These are phyloP conservation scores for Cephalophus harveyi DNA, from an alignment of 2,113 vertebrate species.

Conservation along the genomic window DNA sequence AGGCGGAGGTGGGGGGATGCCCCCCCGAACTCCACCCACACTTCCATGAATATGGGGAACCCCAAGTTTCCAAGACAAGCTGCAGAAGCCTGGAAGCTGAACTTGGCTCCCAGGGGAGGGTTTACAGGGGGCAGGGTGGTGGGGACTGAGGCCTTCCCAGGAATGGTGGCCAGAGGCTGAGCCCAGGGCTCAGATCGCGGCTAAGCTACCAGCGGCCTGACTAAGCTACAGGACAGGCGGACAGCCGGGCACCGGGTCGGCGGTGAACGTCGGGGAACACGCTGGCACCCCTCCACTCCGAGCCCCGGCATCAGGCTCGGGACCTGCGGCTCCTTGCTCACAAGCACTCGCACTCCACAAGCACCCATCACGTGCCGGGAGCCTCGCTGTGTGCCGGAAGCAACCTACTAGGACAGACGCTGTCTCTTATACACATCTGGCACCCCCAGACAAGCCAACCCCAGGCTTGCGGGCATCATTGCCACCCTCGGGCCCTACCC, in stretches of 20 bases:
- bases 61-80: neutral
- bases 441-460: fast-evolving
- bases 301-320: neutral
- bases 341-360: too few species aligned
- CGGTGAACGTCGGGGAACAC: fast-evolving
- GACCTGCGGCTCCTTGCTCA: neutral
- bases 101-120: neutral
- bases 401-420: fast-evolving
- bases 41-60: neutral
- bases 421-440: too few species aligned
- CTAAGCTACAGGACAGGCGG: fast-evolving
- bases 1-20: neutral
- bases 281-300: fast-evolving
- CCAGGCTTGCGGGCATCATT: neutral
- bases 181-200: fast-evolving
- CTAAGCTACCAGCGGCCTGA: fast-evolving
- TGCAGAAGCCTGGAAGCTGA: neutral
- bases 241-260: fast-evolving
- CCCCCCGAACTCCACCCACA: neutral
- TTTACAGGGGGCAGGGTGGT: fast-evolving
- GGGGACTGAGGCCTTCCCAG: fast-evolving
- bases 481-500: neutral
- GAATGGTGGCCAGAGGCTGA: neutral
- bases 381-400: fast-evolving
- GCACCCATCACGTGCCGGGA: fast-evolving